Evolutionary conservation across 2,888 invertebrate species (phyloP), one percentile per base, ranked within the genome.

Genomic region (Cartodere bifasciata): DNA sequence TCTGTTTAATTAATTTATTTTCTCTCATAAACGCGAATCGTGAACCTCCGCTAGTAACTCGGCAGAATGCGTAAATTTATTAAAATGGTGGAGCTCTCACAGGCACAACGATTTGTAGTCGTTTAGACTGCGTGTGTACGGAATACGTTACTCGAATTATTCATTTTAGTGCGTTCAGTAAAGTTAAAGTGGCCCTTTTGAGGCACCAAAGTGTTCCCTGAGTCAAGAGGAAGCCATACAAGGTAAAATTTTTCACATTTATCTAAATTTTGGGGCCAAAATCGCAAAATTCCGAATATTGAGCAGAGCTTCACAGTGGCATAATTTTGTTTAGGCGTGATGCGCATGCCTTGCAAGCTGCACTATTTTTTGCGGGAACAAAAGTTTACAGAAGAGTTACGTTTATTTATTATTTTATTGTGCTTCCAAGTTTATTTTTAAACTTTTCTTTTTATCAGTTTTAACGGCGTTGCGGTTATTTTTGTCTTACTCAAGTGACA

Each of bases 41-140:
- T n/a, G n/a, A n/a, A n/a, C n/a, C n/a, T n/a, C n/a, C n/a, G n/a
- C n/a, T n/a, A n/a, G n/a, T n/a, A n/a, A n/a, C n/a, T n/a, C n/a
- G n/a, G n/a, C n/a, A n/a, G n/a, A n/a, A n/a, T n/a, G n/a, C n/a
- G n/a, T n/a, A n/a, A n/a, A n/a, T n/a, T n/a, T 23, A 13, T 26
- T 46, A 48, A 48, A 48, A 48, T 48, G 48, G 48, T 43, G 47
- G 44, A 47, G 38, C 40, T 42, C 44, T 50, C 47, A 47, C 45
- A 42, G 47, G 42, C 46, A 49, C 41, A 50, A 52, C 53, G 50
- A 47, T 52, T 53, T 50, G 50, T 48, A 53, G 52, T 49, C 49
- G 49, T 50, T 47, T 42, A 41, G 39, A 40, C 38, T 36, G 44
- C 42, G 44, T 36, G 40, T 34, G 29, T 25, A 20, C 30, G 32